Percentiles rank a stretch among this genome's conserved stretches.
phyloP scores from a whole-genome alignment of 2,797 vertebrate species.

The Alcedo quadribrachys region DNA sequence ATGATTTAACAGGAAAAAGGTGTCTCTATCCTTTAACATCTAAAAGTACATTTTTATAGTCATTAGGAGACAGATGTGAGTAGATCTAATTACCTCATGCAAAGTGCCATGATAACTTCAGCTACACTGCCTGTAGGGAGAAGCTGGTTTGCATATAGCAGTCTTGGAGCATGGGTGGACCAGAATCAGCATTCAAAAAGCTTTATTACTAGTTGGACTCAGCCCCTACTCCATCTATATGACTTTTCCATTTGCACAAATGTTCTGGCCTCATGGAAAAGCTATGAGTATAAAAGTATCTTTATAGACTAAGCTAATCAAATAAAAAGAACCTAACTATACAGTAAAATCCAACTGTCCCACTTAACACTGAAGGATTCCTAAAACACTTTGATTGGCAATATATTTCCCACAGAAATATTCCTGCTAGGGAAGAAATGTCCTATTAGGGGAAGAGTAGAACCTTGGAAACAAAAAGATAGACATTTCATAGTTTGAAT shows the following conservation, averaged over 20 bases:
- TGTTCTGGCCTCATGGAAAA: not conserved
- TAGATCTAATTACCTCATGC: not conserved
- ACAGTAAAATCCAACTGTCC: not conserved
- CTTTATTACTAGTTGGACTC: not conserved
- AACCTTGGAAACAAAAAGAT: not conserved
- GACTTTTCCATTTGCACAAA: not conserved
- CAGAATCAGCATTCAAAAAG: not conserved
- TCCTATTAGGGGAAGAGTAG: not conserved
- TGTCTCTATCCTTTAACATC: not conserved
- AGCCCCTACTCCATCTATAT: not conserved
- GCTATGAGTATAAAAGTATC: not conserved
- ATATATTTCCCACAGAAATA: not conserved
- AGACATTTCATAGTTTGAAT: not conserved
- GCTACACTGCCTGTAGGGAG: not conserved
- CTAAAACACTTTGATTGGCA: not conserved
- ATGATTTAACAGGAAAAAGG: accelerated
- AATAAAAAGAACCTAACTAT: not conserved
- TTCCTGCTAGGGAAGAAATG: not conserved
- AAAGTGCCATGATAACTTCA: not conserved
- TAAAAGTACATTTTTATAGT: not conserved
- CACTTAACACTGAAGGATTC: not conserved
- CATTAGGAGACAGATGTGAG: not conserved
- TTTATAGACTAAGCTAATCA: not conserved
- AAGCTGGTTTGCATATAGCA: not conserved
- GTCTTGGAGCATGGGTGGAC: not conserved